Base-by-base conservation (phyloP, 1,140 invertebrate species). In the Andrena cerasifolii region DNA sequence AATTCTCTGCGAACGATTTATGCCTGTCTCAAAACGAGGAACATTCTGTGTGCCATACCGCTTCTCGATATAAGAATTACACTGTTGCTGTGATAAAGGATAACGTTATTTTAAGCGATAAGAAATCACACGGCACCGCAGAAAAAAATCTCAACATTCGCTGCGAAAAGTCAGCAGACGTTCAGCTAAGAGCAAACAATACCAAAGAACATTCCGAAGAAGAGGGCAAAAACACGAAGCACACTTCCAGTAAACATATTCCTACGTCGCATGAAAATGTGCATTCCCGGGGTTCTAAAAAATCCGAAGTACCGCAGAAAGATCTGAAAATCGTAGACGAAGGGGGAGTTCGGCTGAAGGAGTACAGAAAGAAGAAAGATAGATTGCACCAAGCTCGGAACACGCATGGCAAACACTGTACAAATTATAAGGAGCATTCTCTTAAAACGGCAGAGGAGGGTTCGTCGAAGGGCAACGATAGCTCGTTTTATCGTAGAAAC, bases 291-390 rank as follows among this genome's bases (percentile, higher is more conserved):
- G 28, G 21, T 26, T 28, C 24, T 10, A 58, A 58, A 5, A 66
- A 16, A 24, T 67, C 61, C 10, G 51, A 68, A 3, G 16, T 56
- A 3, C 8, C 43, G 16, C 62, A 49, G 2, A 78, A 83, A 14
- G 72, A 83, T 65, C 62, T 77, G 16, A 82, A 59, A 36, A 40
- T 53, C 2, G 53, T 82, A 0, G 80, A 82, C 1, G 78, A 33
- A 26, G n/a, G n/a, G n/a, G n/a, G n/a, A n/a, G n/a, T n/a, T 21
- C 24, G 72, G 31, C 28, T 83, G 5, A 83, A 82, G n/a, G 45
- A 82, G 16, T 82, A 78, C 1, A 82, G 75, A 18, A 63, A 31
- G 14, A 78, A 56, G 6, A 78, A 83, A 7, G 45, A 78, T 3
- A 82, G 54, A 24, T 47, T 62, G 12, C 12, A 33, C n/a, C 59